These are phyloP conservation scores for Micrastur ruficollis DNA, from an alignment of 2,797 vertebrate species.

Conservation along the genomic window DNA sequence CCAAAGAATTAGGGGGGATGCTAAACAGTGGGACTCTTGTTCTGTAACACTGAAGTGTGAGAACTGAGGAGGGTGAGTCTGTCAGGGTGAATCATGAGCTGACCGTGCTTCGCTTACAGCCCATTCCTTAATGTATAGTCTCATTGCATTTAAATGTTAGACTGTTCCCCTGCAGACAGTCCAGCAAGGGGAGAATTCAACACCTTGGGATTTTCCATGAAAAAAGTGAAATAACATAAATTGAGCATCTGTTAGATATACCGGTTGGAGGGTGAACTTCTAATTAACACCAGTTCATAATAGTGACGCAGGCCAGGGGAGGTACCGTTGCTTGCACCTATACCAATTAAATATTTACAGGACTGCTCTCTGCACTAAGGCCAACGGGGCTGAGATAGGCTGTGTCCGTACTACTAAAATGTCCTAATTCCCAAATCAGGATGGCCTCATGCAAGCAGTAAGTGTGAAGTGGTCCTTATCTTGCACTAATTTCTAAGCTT, in stretches of 20 bases:
- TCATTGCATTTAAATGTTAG: not conserved
- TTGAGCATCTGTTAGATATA: not conserved
- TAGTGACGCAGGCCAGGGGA: not conserved
- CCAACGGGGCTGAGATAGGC: not conserved
- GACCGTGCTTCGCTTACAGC: not conserved
- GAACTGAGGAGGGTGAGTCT: constrained; percentile 1
- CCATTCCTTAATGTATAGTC: not conserved
- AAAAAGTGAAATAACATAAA: not conserved
- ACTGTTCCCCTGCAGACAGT: not conserved
- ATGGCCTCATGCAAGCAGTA: not conserved
- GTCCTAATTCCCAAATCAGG: not conserved
- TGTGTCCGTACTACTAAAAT: not conserved
- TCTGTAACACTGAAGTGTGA: not conserved
- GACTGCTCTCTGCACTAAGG: not conserved
- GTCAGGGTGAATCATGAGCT: not conserved
- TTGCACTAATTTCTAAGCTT: not conserved
- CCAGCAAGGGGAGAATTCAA: not conserved
- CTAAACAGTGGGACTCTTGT: not conserved
- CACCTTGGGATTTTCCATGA: not conserved
- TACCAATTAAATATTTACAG: not conserved
- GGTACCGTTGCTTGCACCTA: not conserved
- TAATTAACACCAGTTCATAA: not conserved
- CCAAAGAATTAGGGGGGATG: not conserved
- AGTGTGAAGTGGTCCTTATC: not conserved
- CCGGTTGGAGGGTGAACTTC: not conserved